These are phyloP conservation scores for Climacteris rufus DNA, from an alignment of 2,113 vertebrate species.

Conservation along the genomic window DNA sequence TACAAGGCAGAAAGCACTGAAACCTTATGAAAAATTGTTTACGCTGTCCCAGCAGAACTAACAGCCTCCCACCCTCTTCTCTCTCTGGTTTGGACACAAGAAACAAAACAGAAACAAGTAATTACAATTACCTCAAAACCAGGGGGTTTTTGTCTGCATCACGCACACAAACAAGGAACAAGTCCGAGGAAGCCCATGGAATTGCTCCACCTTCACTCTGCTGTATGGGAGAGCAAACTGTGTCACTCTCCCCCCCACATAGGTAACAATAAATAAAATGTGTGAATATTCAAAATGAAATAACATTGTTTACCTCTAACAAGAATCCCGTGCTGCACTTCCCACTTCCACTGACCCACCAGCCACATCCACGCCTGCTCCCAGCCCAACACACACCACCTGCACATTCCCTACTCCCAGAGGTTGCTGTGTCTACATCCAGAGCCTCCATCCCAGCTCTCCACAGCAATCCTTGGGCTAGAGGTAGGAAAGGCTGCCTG, in stretches of 20 bases:
- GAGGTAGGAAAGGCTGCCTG: background rate
- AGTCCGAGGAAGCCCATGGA: rapidly evolving
- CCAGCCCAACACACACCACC: rapidly evolving
- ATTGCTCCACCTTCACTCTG: background rate
- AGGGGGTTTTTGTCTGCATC: background rate
- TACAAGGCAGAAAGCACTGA: background rate
- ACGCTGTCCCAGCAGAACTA: background rate
- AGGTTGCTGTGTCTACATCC: background rate
- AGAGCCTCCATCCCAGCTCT: background rate
- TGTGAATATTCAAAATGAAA: background rate
- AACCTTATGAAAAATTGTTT: background rate
- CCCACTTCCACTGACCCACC: too few relatives aligned
- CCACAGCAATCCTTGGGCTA: background rate
- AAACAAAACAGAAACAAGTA: background rate
- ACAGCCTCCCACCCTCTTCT: background rate
- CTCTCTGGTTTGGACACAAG: background rate
- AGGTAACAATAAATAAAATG: rapidly evolving
- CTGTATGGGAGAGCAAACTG: rapidly evolving
- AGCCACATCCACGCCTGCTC: rapidly evolving
- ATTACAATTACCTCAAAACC: background rate
- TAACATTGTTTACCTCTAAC: background rate
- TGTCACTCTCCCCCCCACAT: background rate
- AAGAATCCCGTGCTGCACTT: background rate
- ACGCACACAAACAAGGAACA: background rate
- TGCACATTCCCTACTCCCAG: rapidly evolving